These are phyloP conservation scores for Stictocephala bisonia DNA, from an alignment of 2,888 invertebrate genomes.

Conservation along the genomic window DNA sequence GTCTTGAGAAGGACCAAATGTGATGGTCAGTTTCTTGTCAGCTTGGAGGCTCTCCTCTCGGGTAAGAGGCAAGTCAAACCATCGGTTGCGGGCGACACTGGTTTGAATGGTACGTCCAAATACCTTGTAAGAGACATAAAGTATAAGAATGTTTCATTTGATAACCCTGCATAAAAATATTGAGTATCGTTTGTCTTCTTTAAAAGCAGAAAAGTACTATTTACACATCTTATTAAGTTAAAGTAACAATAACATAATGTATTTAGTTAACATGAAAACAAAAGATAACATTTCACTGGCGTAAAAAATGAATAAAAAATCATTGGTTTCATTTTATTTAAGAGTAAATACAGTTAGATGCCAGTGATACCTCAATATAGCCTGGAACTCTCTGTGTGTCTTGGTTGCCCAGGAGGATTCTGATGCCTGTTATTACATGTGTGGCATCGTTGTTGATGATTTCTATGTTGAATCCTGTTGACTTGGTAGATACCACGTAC, in stretches of 20 bases:
- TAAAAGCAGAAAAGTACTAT: background rate
- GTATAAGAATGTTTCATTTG: no score
- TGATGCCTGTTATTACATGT: constrained; percentile 89
- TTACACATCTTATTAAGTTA: no score
- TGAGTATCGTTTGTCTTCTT: no score
- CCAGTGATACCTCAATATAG: constrained; percentile 72
- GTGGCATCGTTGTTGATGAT: constrained; percentile 87
- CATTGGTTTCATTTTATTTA: no score
- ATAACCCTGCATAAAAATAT: no score
- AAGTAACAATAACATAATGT: no score
- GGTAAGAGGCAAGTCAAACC: constrained; percentile 96
- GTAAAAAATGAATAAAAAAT: no score
- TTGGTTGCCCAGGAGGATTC: constrained; percentile 88
- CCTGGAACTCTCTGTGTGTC: constrained; percentile 82
- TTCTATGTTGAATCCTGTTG: constrained; percentile 90
- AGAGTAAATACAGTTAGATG: no score
- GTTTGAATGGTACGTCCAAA: constrained; percentile 81
- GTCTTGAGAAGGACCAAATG: constrained; percentile 87
- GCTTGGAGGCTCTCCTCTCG: constrained; percentile 93
- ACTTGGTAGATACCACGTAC: constrained; percentile 93
- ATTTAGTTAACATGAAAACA: background rate
- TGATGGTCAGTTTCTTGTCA: constrained; percentile 88
- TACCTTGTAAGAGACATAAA: no score
- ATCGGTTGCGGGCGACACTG: constrained; percentile 80
- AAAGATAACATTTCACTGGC: no score